Conservation (phyloP, 1,140 invertebrate species). For the Heliothis virescens region DNA sequence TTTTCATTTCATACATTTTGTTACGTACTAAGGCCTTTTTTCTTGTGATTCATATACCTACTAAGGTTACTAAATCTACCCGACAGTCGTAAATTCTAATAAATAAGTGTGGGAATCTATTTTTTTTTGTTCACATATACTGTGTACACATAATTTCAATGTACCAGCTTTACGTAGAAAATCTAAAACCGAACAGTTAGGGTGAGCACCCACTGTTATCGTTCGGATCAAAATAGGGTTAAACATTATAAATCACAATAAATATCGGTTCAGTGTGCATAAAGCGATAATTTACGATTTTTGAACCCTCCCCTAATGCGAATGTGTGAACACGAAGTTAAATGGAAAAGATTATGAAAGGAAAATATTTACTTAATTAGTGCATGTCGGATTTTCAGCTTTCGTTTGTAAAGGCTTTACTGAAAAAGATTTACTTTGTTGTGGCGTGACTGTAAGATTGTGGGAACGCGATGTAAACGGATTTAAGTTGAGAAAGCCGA, state of each 20-base stretch:
- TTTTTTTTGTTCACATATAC: not conserved
- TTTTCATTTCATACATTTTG: not conserved
- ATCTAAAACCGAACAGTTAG: constrained; percentile 42
- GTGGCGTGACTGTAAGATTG: not conserved
- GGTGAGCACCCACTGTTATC: constrained; percentile 40
- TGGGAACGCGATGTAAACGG: not conserved
- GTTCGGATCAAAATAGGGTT: constrained; percentile 50
- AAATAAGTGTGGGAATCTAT: not conserved
- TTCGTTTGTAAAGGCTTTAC: not conserved
- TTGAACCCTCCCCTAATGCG: constrained; percentile 62
- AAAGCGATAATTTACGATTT: constrained; percentile 74
- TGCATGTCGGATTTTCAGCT: not conserved
- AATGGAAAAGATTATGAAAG: constrained; percentile 43
- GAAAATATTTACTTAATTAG: constrained; percentile 30
- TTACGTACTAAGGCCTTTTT: no score
- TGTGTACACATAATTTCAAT: constrained; percentile 1
- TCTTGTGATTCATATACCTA: no score
- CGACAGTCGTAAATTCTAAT: no score
- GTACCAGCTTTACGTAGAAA: constrained; percentile 7
- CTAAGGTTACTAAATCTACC: no score
- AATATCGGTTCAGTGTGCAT: constrained; percentile 57
- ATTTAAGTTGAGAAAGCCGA: not conserved
- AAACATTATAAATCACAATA: constrained; percentile 71
- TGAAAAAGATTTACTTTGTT: constrained; percentile 24
- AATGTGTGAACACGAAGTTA: constrained; percentile 53